Conservation (phyloP, 2,888 invertebrate genomes). For the Parnassius glacialis region DNA sequence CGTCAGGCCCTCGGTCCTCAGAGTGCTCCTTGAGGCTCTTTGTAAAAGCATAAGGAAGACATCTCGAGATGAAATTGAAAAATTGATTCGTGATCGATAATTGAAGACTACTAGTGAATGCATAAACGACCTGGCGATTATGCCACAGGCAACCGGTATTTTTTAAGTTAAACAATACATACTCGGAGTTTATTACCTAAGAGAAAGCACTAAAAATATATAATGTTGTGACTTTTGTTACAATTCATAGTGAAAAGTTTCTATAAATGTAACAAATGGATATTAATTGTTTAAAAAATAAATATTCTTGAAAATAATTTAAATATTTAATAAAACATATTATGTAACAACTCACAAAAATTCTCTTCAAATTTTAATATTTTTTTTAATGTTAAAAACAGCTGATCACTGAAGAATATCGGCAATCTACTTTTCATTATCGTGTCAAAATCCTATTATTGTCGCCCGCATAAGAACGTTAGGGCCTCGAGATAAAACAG, state of each 20-base stretch:
- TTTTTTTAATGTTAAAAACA: not conserved
- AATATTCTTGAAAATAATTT: no score
- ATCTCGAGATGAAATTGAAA: slow-evolving; percentile 70
- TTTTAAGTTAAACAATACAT: not conserved
- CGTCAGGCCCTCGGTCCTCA: slow-evolving; percentile 62
- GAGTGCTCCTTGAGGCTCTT: slow-evolving; percentile 58
- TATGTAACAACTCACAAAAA: no score
- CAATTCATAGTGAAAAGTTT: no score
- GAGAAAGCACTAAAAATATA: no score
- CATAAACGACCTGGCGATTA: slow-evolving; percentile 17
- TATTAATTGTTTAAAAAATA: no score
- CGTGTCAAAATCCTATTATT: slow-evolving; percentile 78
- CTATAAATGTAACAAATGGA: no score
- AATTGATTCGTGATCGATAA: slow-evolving; percentile 66
- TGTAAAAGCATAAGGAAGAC: slow-evolving; percentile 55
- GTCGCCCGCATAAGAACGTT: slow-evolving; percentile 77
- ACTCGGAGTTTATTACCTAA: no score
- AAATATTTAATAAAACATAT: no score
- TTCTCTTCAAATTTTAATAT: no score
- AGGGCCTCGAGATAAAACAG: slow-evolving; percentile 78
- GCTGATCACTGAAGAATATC: slow-evolving; percentile 29
- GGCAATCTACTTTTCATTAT: slow-evolving; percentile 65
- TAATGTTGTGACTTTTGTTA: no score
- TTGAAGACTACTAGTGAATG: slow-evolving; percentile 26
- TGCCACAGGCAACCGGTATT: not conserved